Percentiles rank a stretch among this genome's conserved stretches.
Conservation (phyloP, 2,888 invertebrate genomes). For the Aleiodes testaceus region DNA sequence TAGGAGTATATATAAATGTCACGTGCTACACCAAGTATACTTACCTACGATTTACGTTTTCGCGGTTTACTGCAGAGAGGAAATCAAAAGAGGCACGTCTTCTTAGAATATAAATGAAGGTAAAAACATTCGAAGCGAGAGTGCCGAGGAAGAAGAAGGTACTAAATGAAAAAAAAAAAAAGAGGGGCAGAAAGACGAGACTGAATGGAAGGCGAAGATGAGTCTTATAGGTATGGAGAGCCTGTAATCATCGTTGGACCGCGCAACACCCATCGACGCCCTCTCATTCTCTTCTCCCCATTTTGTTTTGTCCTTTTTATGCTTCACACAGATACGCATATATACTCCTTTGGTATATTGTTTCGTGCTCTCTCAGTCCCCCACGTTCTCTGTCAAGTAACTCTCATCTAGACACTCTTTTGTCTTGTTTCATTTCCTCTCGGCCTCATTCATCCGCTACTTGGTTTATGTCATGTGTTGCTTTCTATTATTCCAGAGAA, state of each 20-base stretch:
- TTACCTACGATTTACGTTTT: conserved; percentile 48
- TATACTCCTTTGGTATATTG: conserved; percentile 46
- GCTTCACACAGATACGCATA: conserved; percentile 22
- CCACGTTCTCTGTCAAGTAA: conserved; percentile 37
- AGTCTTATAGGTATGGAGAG: conserved; percentile 72
- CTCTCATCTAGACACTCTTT: conserved; percentile 48
- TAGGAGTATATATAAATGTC: conserved; percentile 7
- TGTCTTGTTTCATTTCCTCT: conserved; percentile 48
- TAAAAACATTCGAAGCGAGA: conserved; percentile 33
- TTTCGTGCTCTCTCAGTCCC: conserved; percentile 46
- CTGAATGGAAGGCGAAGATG: conserved; percentile 59
- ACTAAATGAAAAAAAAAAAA: conserved; percentile 45
- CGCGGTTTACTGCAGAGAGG: conserved; percentile 20
- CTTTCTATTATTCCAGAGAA: conserved; percentile 77
- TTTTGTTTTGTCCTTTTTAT: conserved; percentile 55
- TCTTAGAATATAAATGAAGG: conserved; percentile 42
- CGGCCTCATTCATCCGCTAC: conserved; percentile 43
- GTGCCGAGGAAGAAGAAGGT: conserved; percentile 36
- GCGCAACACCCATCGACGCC: conserved; percentile 72
- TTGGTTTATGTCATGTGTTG: conserved; percentile 26
- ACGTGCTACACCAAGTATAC: conserved; percentile 18
- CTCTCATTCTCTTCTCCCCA: conserved; percentile 62
- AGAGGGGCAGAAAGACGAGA: conserved; percentile 49
- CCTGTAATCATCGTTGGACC: conserved; percentile 72
- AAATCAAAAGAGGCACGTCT: conserved; percentile 27